phyloP scores from a whole-genome alignment of 2,797 vertebrate species.

The Selene dorsalis region DNA sequence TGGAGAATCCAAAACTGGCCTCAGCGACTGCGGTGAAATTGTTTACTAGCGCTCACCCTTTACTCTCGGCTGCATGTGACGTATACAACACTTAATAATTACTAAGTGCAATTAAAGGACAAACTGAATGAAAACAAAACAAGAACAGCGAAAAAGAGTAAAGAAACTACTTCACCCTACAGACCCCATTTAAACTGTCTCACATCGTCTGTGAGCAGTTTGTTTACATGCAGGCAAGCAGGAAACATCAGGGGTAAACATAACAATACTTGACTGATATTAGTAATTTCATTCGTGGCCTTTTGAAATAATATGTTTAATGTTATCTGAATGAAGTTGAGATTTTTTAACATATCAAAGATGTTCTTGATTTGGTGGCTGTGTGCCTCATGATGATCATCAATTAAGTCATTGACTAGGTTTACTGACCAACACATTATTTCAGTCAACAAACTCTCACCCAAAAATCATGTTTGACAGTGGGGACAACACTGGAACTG shows the following conservation, averaged over 20 bases:
- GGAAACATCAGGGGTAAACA: background rate
- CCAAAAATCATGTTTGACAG: too few relatives aligned
- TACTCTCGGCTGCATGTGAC: background rate
- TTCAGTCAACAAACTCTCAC: too few relatives aligned
- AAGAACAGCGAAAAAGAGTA: background rate
- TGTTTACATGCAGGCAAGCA: background rate
- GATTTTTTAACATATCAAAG: background rate
- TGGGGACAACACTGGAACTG: too few relatives aligned
- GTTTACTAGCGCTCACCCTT: slow-evolving; percentile 17
- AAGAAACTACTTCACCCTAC: background rate
- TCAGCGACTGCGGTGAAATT: slow-evolving; percentile 60
- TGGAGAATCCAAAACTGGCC: slow-evolving; percentile 72
- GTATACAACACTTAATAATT: background rate
- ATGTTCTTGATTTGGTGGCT: background rate
- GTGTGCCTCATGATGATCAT: background rate
- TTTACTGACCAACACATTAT: too few relatives aligned
- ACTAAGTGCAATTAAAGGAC: background rate
- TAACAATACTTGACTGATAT: background rate
- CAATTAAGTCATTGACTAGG: too few relatives aligned
- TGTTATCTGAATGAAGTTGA: background rate
- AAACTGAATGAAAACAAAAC: background rate
- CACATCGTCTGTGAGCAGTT: too few relatives aligned
- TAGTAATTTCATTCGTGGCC: background rate
- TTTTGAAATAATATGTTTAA: background rate
- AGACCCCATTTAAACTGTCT: background rate